Conservation (phyloP, 2,888 invertebrate genomes). For the Amphipyra tragopoginis region DNA sequence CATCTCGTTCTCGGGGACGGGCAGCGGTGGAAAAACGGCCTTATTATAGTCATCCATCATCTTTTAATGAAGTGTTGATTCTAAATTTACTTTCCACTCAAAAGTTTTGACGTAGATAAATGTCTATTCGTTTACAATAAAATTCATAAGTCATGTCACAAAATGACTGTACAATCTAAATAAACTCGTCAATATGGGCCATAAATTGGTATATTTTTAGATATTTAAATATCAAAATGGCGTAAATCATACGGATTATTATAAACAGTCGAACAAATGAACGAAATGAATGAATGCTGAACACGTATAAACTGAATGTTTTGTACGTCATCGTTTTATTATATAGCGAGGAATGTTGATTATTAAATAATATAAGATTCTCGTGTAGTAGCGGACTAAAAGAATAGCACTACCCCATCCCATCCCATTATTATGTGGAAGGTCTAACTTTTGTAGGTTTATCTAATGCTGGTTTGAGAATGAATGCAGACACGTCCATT, state of each 20-base stretch:
- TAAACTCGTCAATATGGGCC: neutral
- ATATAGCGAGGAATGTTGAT: neutral
- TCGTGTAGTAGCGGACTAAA: too few species aligned
- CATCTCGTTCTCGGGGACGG: too few species aligned
- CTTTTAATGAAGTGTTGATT: slow-evolving; percentile 1
- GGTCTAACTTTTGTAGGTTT: too few species aligned
- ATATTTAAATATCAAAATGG: slow-evolving; percentile 1
- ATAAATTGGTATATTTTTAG: slow-evolving; percentile 19
- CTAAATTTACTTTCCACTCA: slow-evolving; percentile 7
- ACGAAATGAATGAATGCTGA: slow-evolving; percentile 21
- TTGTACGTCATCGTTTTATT: slow-evolving; percentile 28
- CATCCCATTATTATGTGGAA: too few species aligned
- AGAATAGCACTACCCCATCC: too few species aligned
- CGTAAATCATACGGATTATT: slow-evolving; percentile 41
- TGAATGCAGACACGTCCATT: too few species aligned
- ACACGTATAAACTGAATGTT: slow-evolving; percentile 19
- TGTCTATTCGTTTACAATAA: neutral
- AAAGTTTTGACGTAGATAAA: slow-evolving; percentile 4
- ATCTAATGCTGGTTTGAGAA: too few species aligned
- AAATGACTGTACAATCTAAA: neutral
- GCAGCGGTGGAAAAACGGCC: too few species aligned
- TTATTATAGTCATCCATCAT: too few species aligned
- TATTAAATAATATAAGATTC: slow-evolving; percentile 11
- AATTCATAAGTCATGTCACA: neutral
- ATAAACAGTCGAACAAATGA: slow-evolving; percentile 34